A percentile compares a stretch with the other conserved stretches of the same genome.
Conservation (phyloP, 2,113 vertebrate species). For the Labeo rohita region DNA sequence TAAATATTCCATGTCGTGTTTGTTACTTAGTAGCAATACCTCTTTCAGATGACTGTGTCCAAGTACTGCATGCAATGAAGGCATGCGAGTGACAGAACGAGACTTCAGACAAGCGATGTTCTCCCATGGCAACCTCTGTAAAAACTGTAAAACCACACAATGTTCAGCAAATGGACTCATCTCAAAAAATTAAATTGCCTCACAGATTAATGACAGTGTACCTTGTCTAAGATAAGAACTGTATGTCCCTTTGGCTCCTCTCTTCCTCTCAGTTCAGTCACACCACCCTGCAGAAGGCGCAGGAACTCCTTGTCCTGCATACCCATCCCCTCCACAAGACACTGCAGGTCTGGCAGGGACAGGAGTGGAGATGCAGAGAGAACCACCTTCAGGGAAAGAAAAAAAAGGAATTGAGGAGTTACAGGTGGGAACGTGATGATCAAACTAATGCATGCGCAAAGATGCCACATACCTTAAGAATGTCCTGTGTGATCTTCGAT, state of each 20-base stretch:
- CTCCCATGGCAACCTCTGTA: constrained; percentile 94
- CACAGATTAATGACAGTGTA: constrained; percentile 53
- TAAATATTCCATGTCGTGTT: not conserved
- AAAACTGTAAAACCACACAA: constrained; percentile 71
- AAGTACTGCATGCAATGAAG: constrained; percentile 84
- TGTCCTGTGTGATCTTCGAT: constrained; percentile 66
- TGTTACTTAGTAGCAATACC: constrained; percentile 67
- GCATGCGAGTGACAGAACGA: constrained; percentile 83
- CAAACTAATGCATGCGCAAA: not conserved
- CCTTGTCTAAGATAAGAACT: constrained; percentile 89
- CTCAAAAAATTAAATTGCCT: not conserved
- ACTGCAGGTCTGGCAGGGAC: constrained; percentile 68
- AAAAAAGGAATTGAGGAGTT: not conserved
- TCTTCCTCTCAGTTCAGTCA: constrained; percentile 61
- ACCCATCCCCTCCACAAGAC: constrained; percentile 74
- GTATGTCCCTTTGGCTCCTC: constrained; percentile 69
- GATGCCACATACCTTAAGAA: constrained; percentile 78
- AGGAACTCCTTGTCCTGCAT: constrained; percentile 68
- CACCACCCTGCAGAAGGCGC: constrained; percentile 71
- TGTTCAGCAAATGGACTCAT: not conserved
- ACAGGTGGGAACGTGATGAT: not conserved
- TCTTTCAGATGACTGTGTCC: constrained; percentile 78
- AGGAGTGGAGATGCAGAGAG: constrained; percentile 76
- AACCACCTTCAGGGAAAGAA: constrained; percentile 68
- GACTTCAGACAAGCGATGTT: constrained; percentile 77